Conservation (phyloP, 2,888 invertebrate genomes). For the Parnassius apollo region DNA sequence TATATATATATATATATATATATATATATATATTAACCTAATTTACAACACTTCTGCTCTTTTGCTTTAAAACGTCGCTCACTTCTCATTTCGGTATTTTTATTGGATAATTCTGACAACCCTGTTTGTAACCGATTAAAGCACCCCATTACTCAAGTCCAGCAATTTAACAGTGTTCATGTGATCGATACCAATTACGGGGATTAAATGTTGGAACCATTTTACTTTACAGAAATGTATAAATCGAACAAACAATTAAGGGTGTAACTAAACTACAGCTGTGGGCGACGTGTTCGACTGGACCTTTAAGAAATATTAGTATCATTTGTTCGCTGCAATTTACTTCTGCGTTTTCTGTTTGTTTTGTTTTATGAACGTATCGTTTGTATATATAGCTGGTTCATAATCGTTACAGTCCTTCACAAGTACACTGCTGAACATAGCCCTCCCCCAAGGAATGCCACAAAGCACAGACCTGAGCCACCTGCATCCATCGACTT, state of each 20-base stretch:
- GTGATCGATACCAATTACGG: conserved; percentile 49
- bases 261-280: conserved; percentile 55
- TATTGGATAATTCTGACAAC: conserved; percentile 23
- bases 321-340: conserved; percentile 35
- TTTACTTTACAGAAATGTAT: conserved; percentile 45
- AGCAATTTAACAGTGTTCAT: conserved; percentile 37
- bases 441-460: too few relatives aligned
- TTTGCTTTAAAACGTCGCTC: neutral
- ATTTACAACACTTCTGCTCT: neutral
- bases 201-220: conserved; percentile 46
- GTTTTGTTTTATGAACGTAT: conserved; percentile 16
- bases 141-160: conserved; percentile 37
- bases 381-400: neutral
- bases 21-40: too few relatives aligned
- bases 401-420: too few relatives aligned
- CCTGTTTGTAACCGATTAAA: conserved; percentile 30
- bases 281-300: conserved; percentile 49
- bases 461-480: too few relatives aligned
- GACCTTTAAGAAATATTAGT: conserved; percentile 53
- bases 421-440: too few relatives aligned
- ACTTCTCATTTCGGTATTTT: conserved; percentile 14
- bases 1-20: too few relatives aligned
- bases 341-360: conserved; percentile 19
- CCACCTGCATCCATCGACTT: too few relatives aligned
- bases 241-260: conserved; percentile 56